Base-by-base conservation (phyloP, 2,888 invertebrate genomes). In the Stratiomys singularior region DNA sequence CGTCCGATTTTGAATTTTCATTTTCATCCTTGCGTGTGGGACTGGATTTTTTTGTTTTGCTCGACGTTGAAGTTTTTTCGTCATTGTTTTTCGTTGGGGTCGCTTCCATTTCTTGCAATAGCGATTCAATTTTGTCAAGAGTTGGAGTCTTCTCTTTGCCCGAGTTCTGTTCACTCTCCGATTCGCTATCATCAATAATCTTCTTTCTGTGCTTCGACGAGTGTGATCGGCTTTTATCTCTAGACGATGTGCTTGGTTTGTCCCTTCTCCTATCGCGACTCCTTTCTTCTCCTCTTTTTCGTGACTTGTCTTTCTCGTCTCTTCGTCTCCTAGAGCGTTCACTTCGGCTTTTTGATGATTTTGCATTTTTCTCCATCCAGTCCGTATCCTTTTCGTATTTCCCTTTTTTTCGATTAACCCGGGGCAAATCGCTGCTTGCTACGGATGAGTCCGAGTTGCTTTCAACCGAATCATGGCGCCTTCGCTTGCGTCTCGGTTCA, bases 1-100 rank as follows among this genome's bases (percentile, higher is more conserved):
- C 52, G 18, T 72, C 72, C 4, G 72, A 72, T 13, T 63, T 37
- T 13, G 44, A 23, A 15, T 63, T 60, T 2, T n/a, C 74, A 18
- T n/a, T n/a, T 56, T 27, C 58, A 0, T 18, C 27, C 27, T 23
- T 25, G n/a, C 2, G 15, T 15, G 3, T 52, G 15, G 52, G 15
- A 52, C 63, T n/a, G 15, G n/a, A n/a, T 28, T 47, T 25, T 13
- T n/a, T 23, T 2, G 58, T n/a, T 18, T 60, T 44, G 3, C 44
- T 60, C 9, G 46, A 3, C 11, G 18, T 69, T 25, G 69, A 47
- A 15, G 44, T 11, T n/a, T 60, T 25, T n/a, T 27, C 9, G 27
- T 30, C 30, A 3, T 27, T 25, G 4, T 52, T 21, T 1, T n/a
- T 5, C 7, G 3, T 18, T 11, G 9, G n/a, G 3, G n/a, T 21